A percentile compares a stretch with the other conserved stretches of the same genome.
These are phyloP conservation scores for Dinocampus coccinellae DNA, from an alignment of 2,888 invertebrate species.

Conservation along the genomic window DNA sequence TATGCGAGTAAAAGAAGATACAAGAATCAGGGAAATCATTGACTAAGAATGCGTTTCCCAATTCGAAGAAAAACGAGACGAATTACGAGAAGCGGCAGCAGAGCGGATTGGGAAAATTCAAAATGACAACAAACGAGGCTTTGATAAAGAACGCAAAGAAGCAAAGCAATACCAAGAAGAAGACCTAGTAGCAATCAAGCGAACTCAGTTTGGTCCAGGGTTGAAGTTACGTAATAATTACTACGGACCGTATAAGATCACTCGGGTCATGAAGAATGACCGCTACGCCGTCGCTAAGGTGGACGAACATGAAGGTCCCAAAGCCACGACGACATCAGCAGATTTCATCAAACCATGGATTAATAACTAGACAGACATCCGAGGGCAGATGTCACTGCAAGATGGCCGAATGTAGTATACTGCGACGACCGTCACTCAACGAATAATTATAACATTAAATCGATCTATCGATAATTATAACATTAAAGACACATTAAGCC, in stretches of 20 bases:
- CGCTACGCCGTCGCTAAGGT: slow-evolving; percentile 36
- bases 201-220: slow-evolving; percentile 42
- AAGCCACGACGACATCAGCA: slow-evolving; percentile 33
- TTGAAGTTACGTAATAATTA: slow-evolving; percentile 40
- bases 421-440: too few relatives aligned
- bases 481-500: too few relatives aligned
- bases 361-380: too few relatives aligned
- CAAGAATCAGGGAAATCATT: slow-evolving; percentile 4
- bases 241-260: slow-evolving; percentile 41
- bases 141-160: slow-evolving; percentile 35
- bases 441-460: too few relatives aligned
- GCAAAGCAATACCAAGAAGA: slow-evolving; percentile 31
- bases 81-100: slow-evolving; percentile 34
- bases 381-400: too few relatives aligned
- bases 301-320: slow-evolving; percentile 38
- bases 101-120: slow-evolving; percentile 35
- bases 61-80: slow-evolving; percentile 31
- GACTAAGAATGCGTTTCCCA: slow-evolving; percentile 13
- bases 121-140: slow-evolving; percentile 35
- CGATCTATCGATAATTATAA: too few relatives aligned
- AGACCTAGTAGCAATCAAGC: slow-evolving; percentile 43
- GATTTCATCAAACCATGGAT: slow-evolving; percentile 41
- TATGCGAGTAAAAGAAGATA: slow-evolving; percentile 13
- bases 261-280: slow-evolving; percentile 33
- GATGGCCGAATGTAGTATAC: too few relatives aligned